A percentile compares a stretch with the other conserved stretches of the same genome.
phyloP scores from a whole-genome alignment of 2,113 vertebrate genomes.

The Bos indicus region DNA sequence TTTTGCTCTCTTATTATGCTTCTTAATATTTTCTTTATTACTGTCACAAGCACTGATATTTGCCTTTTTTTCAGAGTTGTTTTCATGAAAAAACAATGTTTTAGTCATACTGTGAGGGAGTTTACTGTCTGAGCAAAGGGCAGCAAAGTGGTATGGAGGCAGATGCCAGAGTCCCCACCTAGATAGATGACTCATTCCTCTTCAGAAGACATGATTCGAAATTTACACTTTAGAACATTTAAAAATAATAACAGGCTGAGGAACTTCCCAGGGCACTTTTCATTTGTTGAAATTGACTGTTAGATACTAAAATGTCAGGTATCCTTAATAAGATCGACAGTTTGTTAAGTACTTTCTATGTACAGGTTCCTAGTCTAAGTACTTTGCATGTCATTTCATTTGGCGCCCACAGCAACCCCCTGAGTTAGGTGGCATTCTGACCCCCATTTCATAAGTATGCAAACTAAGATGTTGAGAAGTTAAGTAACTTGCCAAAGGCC shows the following conservation, averaged over 20 bases:
- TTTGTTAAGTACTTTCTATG: neutral
- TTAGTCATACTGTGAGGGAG: constrained; percentile 5
- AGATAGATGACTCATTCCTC: constrained; percentile 46
- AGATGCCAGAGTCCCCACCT: neutral
- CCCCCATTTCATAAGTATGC: neutral
- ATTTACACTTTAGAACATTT: neutral
- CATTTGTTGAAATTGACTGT: neutral
- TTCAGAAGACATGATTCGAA: neutral
- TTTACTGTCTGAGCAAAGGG: neutral
- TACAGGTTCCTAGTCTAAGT: neutral
- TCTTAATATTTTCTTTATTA: constrained; percentile 31
- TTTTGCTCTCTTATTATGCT: neutral
- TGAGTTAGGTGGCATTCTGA: neutral
- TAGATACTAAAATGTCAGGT: neutral
- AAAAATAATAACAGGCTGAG: neutral
- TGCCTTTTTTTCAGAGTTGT: neutral
- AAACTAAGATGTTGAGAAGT: neutral
- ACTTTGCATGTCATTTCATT: neutral
- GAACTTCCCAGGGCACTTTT: constrained; percentile 27
- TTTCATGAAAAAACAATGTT: constrained; percentile 48
- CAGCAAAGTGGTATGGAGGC: neutral
- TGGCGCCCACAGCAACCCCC: neutral
- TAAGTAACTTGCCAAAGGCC: neutral
- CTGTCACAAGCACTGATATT: neutral
- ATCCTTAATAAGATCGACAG: neutral